These are phyloP conservation scores for Sebastes glaucus DNA, from an alignment of 2,797 vertebrate genomes.

Conservation along the genomic window DNA sequence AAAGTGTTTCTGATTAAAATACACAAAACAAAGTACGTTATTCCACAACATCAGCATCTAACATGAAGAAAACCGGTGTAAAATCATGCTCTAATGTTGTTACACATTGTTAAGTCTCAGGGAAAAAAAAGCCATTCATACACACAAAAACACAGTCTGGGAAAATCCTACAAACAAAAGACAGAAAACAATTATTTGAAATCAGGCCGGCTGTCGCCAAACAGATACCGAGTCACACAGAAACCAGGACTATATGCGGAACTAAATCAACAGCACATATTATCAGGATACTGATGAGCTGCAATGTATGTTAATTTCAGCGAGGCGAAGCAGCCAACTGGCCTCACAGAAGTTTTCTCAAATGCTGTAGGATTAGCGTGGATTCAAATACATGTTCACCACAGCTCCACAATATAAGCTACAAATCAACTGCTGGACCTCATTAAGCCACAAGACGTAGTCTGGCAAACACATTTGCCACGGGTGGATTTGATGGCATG, in stretches of 20 bases:
- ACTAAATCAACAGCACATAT: constrained; percentile 2
- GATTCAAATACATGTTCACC: not conserved
- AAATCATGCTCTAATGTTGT: not conserved
- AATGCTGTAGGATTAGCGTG: not conserved
- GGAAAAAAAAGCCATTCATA: not conserved
- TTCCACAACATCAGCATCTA: not conserved
- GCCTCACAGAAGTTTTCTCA: not conserved
- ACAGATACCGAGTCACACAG: not conserved
- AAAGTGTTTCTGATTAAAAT: too few relatives aligned
- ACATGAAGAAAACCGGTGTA: not conserved
- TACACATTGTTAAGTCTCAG: not conserved
- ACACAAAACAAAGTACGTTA: not conserved
- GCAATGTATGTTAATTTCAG: not conserved
- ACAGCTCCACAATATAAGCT: not conserved
- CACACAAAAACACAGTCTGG: not conserved
- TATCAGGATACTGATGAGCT: constrained; percentile 9
- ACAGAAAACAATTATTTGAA: not conserved
- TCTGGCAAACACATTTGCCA: constrained; percentile 31
- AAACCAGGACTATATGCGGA: not conserved
- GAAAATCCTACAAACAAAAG: not conserved
- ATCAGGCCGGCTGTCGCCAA: not conserved
- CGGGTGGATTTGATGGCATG: constrained; percentile 6
- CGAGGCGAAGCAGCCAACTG: constrained; percentile 7
- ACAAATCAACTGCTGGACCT: constrained; percentile 9
- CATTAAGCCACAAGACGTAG: constrained; percentile 7